phyloP scores from a whole-genome alignment of 2,797 vertebrate genomes.

The Aulostomus chinensis region DNA sequence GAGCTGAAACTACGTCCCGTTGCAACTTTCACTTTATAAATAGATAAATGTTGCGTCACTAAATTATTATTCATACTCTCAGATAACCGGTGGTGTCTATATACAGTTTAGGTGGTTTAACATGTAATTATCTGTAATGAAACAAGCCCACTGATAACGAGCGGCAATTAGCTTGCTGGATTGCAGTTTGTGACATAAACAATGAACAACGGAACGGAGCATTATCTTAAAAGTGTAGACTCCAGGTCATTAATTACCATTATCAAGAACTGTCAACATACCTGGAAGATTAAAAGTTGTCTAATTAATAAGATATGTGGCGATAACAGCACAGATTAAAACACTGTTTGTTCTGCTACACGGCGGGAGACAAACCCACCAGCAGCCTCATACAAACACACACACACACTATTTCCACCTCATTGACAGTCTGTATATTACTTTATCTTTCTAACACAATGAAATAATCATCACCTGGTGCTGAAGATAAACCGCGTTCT shows the following conservation, averaged over 20 bases:
- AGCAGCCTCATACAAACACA: not conserved
- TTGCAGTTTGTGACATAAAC: slow-evolving; percentile 7
- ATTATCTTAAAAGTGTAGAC: slow-evolving; percentile 13
- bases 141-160: slow-evolving; percentile 14
- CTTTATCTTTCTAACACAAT: slow-evolving; percentile 22
- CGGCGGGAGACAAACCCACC: not conserved
- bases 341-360: slow-evolving; percentile 24
- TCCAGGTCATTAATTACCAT: slow-evolving; percentile 22
- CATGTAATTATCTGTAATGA: slow-evolving; percentile 10
- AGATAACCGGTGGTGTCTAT: not conserved
- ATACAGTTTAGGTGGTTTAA: slow-evolving; percentile 4
- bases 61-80: not conserved
- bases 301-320: slow-evolving; percentile 29
- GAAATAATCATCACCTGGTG: slow-evolving; percentile 42
- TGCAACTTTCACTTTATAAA: no score
- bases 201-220: slow-evolving; percentile 9
- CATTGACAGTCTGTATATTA: slow-evolving; percentile 15
- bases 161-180: slow-evolving; percentile 2
- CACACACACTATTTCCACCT: slow-evolving; percentile 2
- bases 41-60: no score
- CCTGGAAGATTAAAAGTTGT: slow-evolving; percentile 23
- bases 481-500: slow-evolving; percentile 18
- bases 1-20: no score
- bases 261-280: slow-evolving; percentile 27
- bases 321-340: slow-evolving; percentile 27